Conservation (phyloP, 1,140 invertebrate species). For the Galleria mellonella region DNA sequence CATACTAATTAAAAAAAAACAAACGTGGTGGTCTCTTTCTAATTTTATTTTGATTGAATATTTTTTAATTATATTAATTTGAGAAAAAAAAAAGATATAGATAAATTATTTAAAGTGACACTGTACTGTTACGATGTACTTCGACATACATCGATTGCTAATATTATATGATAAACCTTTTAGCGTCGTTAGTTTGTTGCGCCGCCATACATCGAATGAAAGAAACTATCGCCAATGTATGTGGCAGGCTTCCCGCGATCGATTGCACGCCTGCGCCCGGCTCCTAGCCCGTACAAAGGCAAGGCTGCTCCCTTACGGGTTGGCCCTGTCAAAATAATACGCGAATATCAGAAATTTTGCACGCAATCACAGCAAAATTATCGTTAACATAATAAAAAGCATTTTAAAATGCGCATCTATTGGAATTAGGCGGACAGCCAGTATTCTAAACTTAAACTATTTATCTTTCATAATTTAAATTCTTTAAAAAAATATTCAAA, state of each 20-base stretch:
- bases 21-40: too few species aligned
- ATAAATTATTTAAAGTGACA: too few species aligned
- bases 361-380: conserved; percentile 10
- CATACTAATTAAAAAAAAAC: too few species aligned
- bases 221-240: conserved; percentile 10
- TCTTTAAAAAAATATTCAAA: not conserved
- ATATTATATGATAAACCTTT: too few species aligned
- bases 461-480: not conserved
- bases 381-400: conserved; percentile 1
- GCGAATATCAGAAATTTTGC: conserved; percentile 32
- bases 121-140: too few species aligned
- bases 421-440: not conserved
- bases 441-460: not conserved
- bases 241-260: conserved; percentile 38
- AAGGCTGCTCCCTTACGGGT: conserved; percentile 33
- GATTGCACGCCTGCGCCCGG: conserved; percentile 50
- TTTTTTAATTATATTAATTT: too few species aligned
- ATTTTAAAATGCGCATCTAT: not conserved
- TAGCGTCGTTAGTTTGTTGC: conserved; percentile 1
- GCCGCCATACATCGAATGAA: conserved; percentile 20
- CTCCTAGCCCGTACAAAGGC: conserved; percentile 45
- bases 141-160: too few species aligned
- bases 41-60: too few species aligned
- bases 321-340: conserved; percentile 56
- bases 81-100: too few species aligned